Percentiles rank a stretch among this genome's conserved stretches.
These are phyloP conservation scores for Epirrhoe tristata DNA, from an alignment of 2,888 invertebrate species.

Conservation along the genomic window DNA sequence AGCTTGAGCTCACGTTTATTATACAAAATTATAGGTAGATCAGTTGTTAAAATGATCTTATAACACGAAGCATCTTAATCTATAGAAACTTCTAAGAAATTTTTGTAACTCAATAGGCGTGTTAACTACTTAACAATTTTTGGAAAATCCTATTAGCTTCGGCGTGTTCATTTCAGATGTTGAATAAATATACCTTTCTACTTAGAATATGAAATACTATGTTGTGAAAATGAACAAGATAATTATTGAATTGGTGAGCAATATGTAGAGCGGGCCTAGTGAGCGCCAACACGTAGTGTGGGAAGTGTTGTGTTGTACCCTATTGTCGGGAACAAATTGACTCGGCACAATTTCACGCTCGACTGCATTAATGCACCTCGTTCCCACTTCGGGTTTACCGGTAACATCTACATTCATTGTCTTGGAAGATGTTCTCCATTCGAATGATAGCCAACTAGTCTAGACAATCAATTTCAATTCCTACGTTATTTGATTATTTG, in stretches of 20 bases:
- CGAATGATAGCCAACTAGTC: not conserved
- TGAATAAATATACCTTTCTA: not conserved
- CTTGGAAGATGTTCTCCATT: constrained; percentile 25
- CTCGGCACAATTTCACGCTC: constrained; percentile 76
- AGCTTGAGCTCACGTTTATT: constrained; percentile 61
- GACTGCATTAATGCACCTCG: constrained; percentile 69
- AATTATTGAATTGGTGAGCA: constrained; percentile 67
- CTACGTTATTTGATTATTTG: constrained; percentile 42
- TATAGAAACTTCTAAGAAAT: constrained; percentile 9
- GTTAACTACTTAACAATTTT: not conserved
- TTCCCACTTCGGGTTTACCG: constrained; percentile 61
- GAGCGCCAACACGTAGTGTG: constrained; percentile 60
- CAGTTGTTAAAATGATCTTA: constrained; percentile 48
- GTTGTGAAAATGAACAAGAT: constrained; percentile 31
- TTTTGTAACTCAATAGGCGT: constrained; percentile 4
- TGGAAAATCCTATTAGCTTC: not conserved
- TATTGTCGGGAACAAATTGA: constrained; percentile 76
- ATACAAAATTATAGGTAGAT: constrained; percentile 65
- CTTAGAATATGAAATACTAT: not conserved
- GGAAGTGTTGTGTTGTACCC: constrained; percentile 54
- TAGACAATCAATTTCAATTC: constrained; percentile 21
- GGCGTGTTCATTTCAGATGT: not conserved
- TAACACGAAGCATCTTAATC: constrained; percentile 32
- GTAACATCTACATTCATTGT: constrained; percentile 59
- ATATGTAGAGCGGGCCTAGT: constrained; percentile 67